Evolutionary conservation across 2,888 invertebrate genomes (phyloP), one percentile per base, ranked within the genome.

Genomic region (Xylocampa areola): DNA sequence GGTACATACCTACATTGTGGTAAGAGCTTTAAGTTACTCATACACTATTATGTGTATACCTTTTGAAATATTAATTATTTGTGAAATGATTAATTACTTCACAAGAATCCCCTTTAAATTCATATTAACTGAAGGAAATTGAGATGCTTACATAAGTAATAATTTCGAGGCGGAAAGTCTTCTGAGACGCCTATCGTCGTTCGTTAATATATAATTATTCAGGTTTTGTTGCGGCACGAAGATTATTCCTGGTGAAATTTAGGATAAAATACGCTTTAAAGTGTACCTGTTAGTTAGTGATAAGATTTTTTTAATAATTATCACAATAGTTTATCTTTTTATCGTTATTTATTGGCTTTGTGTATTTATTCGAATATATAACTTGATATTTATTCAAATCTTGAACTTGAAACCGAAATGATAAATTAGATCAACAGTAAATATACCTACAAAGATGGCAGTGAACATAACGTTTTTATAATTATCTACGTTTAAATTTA

Each of bases 31-130:
- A 27, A 45, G 36, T 55, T 51, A 61, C 51, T 61, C 33, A 55
- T 41, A 72, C 51, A 32, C 50, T 54, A 53, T 68, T 65, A 68
- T 57, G 11, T 50, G 57, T 57, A 37, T 58, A 52, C 55, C 67
- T 54, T 58, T 48, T 51, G 48, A 44, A 55, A 60, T 76, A 73
- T 84, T 81, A 81, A 81, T 82, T 78, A 81, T 87, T 84, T 86
- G 76, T 60, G 55, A 79, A 80, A 84, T 89, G 87, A 89, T 89
- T 89, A 88, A 89, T 88, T 86, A 82, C 86, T 80, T 62, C 35
- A 74, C 75, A 72, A 78, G 78, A 82, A 82, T 81, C 76, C 68
- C 62, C 77, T 71, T 61, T 59, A 60, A 58, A 68, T 59, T 68
- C 68, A 57, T 63, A 73, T 65, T 66, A 69, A 69, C 67, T 60